Conservation (phyloP, 37 sponge, comb jelly and placozoan genomes). For the Aplysina aerophoba region DNA sequence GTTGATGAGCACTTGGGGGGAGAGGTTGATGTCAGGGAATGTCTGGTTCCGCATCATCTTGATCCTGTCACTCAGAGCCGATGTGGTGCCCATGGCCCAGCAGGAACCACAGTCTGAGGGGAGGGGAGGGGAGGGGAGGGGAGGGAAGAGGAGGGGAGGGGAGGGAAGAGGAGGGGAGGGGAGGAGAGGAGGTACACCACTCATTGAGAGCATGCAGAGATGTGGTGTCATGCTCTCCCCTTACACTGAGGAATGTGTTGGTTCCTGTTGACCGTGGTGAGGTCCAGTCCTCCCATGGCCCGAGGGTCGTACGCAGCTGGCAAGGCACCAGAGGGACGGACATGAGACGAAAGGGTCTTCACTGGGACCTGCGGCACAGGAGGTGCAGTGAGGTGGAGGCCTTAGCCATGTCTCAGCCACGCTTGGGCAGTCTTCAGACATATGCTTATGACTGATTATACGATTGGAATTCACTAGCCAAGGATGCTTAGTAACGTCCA, state of each 20-base stretch:
- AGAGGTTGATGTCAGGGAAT: constrained; percentile 80
- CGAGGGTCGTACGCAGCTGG: constrained; percentile 73
- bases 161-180: not conserved
- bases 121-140: not conserved
- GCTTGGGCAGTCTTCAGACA: too few relatives aligned
- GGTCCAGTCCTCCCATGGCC: constrained; percentile 73
- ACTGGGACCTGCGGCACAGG: not conserved
- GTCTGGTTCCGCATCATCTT: constrained; percentile 68
- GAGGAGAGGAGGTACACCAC: not conserved
- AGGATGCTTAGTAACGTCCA: too few relatives aligned
- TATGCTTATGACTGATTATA: too few relatives aligned
- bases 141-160: constrained; percentile 7
- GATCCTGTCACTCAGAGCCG: constrained; percentile 84
- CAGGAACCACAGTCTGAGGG: constrained; percentile 80
- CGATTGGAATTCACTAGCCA: too few relatives aligned
- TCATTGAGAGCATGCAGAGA: not conserved
- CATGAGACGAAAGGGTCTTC: constrained; percentile 52
- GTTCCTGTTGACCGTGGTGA: constrained; percentile 84
- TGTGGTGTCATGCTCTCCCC: not conserved
- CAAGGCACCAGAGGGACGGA: constrained; percentile 72
- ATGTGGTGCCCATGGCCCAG: constrained; percentile 86
- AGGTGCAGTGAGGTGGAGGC: too few relatives aligned
- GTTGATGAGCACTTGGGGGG: constrained; percentile 79
- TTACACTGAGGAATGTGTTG: constrained; percentile 88
- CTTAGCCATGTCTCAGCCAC: too few relatives aligned